phyloP scores from a whole-genome alignment of 2,113 vertebrate species.

The Chascanopsetta lugubris region DNA sequence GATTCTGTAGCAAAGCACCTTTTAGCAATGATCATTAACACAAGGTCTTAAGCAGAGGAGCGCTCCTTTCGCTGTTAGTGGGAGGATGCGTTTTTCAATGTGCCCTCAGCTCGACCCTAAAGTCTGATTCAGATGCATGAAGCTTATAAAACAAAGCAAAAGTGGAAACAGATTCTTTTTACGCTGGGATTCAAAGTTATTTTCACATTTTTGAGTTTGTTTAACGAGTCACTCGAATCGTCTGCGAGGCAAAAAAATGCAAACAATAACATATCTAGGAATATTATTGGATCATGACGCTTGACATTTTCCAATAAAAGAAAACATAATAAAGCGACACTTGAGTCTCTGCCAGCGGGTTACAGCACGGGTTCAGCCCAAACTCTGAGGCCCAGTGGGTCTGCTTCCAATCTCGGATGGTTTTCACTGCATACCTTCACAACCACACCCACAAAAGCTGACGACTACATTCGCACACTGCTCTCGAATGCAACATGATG shows the following conservation, averaged over 20 bases:
- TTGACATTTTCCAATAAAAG: conserved; percentile 8
- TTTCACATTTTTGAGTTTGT: conserved; percentile 47
- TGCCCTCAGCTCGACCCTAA: conserved; percentile 13
- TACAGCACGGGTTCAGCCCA: conserved; percentile 29
- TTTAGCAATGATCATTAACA: not conserved
- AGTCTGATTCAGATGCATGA: conserved; percentile 2
- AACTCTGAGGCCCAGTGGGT: conserved; percentile 15
- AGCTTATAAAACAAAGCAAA: conserved; percentile 38
- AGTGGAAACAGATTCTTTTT: conserved; percentile 41
- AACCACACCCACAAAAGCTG: conserved; percentile 15
- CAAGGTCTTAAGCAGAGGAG: not conserved
- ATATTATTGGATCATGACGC: not conserved
- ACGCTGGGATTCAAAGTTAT: conserved; percentile 37
- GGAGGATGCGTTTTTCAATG: not conserved
- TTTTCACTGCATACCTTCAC: conserved; percentile 43
- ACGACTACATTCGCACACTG: not conserved
- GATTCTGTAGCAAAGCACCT: conserved; percentile 14
- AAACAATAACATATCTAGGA: conserved; percentile 17
- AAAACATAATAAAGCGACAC: conserved; percentile 14
- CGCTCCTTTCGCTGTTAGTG: not conserved
- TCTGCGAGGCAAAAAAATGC: not conserved
- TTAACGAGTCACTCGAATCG: conserved; percentile 17
- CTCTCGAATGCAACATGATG: conserved; percentile 3
- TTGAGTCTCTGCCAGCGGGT: conserved; percentile 35
- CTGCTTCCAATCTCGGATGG: conserved; percentile 43